Conservation (phyloP, 2,797 vertebrate genomes). For the Mormyrus hasselquistii region DNA sequence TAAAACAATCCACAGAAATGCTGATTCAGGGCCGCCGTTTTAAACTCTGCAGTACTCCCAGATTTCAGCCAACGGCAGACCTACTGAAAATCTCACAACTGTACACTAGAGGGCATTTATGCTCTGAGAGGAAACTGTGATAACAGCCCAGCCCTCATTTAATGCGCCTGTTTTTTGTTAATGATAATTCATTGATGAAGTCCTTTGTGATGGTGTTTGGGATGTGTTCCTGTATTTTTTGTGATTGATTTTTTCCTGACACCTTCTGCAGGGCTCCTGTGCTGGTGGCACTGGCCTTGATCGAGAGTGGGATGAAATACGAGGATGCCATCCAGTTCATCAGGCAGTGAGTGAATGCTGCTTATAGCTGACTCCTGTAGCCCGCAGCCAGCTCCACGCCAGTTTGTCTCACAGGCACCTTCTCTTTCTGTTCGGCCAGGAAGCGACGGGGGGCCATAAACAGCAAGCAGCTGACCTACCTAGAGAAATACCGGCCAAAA, state of each 20-base stretch:
- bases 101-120: neutral
- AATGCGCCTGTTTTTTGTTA: neutral
- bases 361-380: neutral
- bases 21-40: neutral
- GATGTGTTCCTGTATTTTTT: neutral
- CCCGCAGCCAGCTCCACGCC: no score
- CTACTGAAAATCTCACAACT: neutral
- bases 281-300: conserved; percentile 73
- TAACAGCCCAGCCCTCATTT: no score
- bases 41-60: neutral
- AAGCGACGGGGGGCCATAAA: conserved; percentile 95
- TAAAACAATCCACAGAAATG: neutral
- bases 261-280: conserved; percentile 64
- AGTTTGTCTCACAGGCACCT: neutral
- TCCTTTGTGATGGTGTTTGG: neutral
- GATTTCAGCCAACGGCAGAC: neutral
- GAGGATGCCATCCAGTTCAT: conserved; percentile 84
- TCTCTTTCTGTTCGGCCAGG: conserved; percentile 49
- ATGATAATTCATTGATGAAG: neutral
- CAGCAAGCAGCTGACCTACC: conserved; percentile 93
- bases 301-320: conserved; percentile 81
- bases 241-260: neutral
- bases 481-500: conserved; percentile 95
- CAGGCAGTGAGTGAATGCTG: conserved; percentile 66
- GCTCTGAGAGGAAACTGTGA: neutral